Evolutionary conservation across 1,140 invertebrate species (phyloP), one percentile per base, ranked within the genome.

Genomic region (Schlechtendalia chinensis): DNA sequence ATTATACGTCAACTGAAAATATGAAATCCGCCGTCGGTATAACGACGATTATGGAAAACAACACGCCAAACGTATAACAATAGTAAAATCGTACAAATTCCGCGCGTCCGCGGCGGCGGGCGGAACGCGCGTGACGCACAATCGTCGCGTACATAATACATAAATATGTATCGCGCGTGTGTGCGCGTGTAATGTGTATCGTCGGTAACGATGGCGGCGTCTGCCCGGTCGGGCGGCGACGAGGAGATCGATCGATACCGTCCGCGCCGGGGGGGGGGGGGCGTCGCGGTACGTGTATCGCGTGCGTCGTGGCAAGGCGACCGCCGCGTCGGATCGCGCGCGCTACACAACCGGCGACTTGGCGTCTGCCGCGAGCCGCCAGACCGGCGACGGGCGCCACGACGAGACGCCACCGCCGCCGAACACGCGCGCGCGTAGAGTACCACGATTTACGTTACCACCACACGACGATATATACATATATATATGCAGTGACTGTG

Each of bases 291-390:
- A 16, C 17, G 59, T 19, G 59, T 12, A 47, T 22, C 32, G 65
- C 65, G 67, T 32, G 63, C 39, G 63, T 14, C 39, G 65, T n/a
- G n/a, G n/a, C n/a, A n/a, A n/a, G 39, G n/a, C 24, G 29, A n/a
- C 56, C 39, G 32, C 74, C 17, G 74, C n/a, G n/a, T n/a, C n/a
- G 24, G 56, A 53, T 53, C n/a, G 75, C 32, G 56, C 39, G 16
- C 24, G 22, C 22, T 27, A 54, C 11, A 29, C 22, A 24, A 27
- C 58, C 32, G 75, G 75, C 75, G 75, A 79, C 75, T 79, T 61
- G 75, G 75, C 75, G 75, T 79, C 75, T 79, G 75, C 75, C 75
- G 58, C 75, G 24, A 54, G 69, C 69, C 69, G 69, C 75, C 58
- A 59, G 53, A 79, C 72, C 75, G 75, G 39, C 75, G 58, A 79